Base-by-base conservation (phyloP, 64 coral and sea anemone genomes). In the Stichodactyla mertensii region DNA sequence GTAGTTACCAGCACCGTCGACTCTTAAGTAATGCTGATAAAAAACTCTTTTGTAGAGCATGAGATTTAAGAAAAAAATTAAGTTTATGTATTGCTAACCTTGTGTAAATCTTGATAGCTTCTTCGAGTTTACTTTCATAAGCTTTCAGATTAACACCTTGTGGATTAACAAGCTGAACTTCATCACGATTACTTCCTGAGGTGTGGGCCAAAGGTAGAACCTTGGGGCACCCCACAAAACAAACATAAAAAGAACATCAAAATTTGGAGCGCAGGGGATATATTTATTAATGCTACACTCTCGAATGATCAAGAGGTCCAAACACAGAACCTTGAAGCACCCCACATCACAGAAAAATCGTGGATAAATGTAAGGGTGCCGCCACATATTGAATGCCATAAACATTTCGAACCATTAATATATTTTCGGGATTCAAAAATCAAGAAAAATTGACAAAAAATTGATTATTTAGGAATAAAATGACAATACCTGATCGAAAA, bases 131-230 rank as follows among this genome's bases (percentile, higher is more conserved):
- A 7, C 81, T 62, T 71, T 96, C 94, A 45, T 96, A 96, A 18
- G 91, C 88, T 71, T 96, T 96, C n/a, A 96, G 85, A 59, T 96
- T 96, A 6, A 96, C 94, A 5, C 55, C 94, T 56, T 96, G 94
- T 27, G 94, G 94, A 53, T 96, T 96, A 0, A 96, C 94, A 0
- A 96, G 88, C 36, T 93, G 91, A 0, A 96, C 94, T 51, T 93
- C 87, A 64, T 90, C 94, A 14, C 94, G 91, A 78, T 93, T 92
- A 28, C 94, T 96, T 12, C 94, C 94, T 55, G 91, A 87, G 4
- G 94, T 96, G 74, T 96, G 94, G 6, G 94, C 94, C 8, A 96
- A 84, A 22, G 94, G 94, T 16, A 96, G 86, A 64, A 96, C 91
- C 94, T 24, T 5, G 60, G 20, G 64, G 23, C 90, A 27, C 28